These are phyloP conservation scores for Camarhynchus parvulus DNA, from an alignment of 2,113 vertebrate genomes.

Conservation along the genomic window DNA sequence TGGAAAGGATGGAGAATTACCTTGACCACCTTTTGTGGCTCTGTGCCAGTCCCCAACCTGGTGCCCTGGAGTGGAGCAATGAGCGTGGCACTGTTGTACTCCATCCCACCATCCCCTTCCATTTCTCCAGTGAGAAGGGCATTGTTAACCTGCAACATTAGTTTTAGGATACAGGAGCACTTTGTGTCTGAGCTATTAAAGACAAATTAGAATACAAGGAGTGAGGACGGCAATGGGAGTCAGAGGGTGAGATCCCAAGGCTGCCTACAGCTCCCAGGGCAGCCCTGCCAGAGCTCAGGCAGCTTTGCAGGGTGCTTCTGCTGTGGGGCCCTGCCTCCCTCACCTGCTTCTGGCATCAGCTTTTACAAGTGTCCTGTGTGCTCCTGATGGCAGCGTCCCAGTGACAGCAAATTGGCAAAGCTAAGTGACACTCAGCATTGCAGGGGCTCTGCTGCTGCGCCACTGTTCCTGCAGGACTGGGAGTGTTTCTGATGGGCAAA, in stretches of 20 bases:
- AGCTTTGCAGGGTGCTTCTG: background rate
- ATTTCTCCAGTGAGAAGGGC: background rate
- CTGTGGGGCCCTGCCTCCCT: background rate
- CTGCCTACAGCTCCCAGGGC: background rate
- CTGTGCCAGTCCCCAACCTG: fast-evolving
- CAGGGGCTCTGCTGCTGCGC: background rate
- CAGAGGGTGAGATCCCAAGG: background rate
- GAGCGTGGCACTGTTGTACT: fast-evolving
- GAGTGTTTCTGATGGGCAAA: background rate
- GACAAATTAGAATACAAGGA: background rate
- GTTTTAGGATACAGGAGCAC: background rate
- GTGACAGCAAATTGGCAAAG: background rate
- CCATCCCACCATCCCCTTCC: background rate
- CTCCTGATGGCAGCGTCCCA: background rate
- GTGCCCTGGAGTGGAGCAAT: background rate
- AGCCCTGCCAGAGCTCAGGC: background rate
- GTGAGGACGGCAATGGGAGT: fast-evolving
- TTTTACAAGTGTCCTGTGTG: background rate
- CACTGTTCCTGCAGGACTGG: background rate
- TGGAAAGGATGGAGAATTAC: background rate
- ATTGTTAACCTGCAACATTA: background rate
- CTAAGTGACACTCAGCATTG: background rate
- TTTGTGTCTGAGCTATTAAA: background rate
- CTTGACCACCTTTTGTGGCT: background rate
- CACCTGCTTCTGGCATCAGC: background rate